A percentile compares a stretch with the other conserved stretches of the same genome.
phyloP scores from a whole-genome alignment of 2,888 invertebrate species.

The Ferrisia virgata region DNA sequence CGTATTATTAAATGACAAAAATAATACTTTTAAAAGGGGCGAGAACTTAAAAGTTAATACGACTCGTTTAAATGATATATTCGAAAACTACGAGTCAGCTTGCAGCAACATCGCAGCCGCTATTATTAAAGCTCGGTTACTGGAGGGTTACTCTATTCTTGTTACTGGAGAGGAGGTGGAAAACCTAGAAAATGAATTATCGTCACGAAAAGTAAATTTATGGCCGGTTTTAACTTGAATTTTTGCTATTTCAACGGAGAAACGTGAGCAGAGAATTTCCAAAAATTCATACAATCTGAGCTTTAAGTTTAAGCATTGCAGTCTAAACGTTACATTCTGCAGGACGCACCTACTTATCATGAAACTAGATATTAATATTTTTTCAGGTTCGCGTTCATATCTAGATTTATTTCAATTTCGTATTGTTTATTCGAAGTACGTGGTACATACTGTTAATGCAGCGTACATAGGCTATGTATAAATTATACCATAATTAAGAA shows the following conservation, averaged over 20 bases:
- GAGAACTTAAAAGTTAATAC: constrained; percentile 37
- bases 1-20: constrained; percentile 1
- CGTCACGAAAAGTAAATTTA: constrained; percentile 25
- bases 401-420: no score
- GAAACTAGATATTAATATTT: no score
- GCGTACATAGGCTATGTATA: no score
- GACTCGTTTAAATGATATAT: constrained; percentile 44
- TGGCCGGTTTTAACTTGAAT: not conserved
- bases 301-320: not conserved
- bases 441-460: no score
- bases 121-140: constrained; percentile 20
- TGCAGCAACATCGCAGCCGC: not conserved
- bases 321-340: not conserved
- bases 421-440: no score
- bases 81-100: constrained; percentile 11
- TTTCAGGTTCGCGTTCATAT: no score
- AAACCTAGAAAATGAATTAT: constrained; percentile 39
- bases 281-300: not conserved
- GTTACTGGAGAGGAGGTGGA: not conserved
- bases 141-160: constrained; percentile 13
- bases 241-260: not conserved
- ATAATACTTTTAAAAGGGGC: constrained; percentile 34
- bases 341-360: not conserved
- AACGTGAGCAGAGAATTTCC: not conserved
- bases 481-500: no score